A percentile compares a stretch with the other conserved stretches of the same genome.
These are phyloP conservation scores for Chaetorhynchus papuensis DNA, from an alignment of 2,113 vertebrate species.

Conservation along the genomic window DNA sequence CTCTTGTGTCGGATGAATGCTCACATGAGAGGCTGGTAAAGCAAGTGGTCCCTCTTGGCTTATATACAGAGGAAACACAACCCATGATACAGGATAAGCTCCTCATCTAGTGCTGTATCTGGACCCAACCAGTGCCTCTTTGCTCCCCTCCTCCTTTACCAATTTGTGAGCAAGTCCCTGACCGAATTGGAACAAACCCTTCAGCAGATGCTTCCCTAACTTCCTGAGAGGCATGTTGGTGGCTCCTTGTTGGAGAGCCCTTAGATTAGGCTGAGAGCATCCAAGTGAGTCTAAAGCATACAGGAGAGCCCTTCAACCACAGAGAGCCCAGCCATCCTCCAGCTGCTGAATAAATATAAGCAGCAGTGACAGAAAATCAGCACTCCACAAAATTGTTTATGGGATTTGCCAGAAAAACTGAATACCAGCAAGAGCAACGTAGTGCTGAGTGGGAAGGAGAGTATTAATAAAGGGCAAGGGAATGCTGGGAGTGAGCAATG, in stretches of 20 bases:
- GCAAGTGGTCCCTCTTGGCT: conserved; percentile 9
- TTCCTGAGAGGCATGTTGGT: neutral
- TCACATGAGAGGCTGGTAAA: conserved; percentile 30
- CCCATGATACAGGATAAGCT: neutral
- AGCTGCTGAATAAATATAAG: conserved; percentile 32
- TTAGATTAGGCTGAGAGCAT: conserved; percentile 20
- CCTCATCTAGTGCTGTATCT: neutral
- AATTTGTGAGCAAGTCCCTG: neutral
- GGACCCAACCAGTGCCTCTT: neutral
- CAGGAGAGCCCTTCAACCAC: conserved; percentile 35
- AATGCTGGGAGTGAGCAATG: neutral
- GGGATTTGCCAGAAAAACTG: conserved; percentile 3
- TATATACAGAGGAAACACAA: neutral
- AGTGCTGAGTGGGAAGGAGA: neutral
- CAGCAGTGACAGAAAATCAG: neutral
- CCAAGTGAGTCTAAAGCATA: conserved; percentile 11
- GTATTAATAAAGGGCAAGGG: neutral
- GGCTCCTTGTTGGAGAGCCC: conserved; percentile 22
- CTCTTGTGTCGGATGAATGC: conserved; percentile 54
- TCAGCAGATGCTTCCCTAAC: neutral
- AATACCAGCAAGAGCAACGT: neutral
- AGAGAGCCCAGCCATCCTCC: conserved; percentile 2
- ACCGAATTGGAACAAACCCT: neutral
- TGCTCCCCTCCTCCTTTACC: neutral
- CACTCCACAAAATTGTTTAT: neutral